Evolutionary conservation across 2,888 invertebrate species (phyloP).

Genomic region (Pyrrhia umbra): DNA sequence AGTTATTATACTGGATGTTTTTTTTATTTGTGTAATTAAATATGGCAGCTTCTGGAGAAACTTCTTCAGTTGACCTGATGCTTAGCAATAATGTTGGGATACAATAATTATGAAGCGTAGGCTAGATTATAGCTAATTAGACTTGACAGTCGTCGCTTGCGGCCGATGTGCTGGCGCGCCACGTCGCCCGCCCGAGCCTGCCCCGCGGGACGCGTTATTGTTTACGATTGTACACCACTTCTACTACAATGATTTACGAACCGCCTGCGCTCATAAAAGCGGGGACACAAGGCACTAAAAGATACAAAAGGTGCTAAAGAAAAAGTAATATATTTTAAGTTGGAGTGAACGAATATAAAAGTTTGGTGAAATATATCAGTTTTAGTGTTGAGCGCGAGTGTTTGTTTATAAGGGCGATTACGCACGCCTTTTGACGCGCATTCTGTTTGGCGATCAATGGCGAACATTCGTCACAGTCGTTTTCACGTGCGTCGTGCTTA

Average conservation of each 20-base stretch:
- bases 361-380: constrained; percentile 89
- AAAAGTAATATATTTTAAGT: constrained; percentile 89
- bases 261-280: constrained; percentile 87
- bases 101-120: constrained; percentile 23
- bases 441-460: constrained; percentile 67
- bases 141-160: constrained; percentile 30
- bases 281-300: constrained; percentile 89
- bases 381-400: constrained; percentile 86
- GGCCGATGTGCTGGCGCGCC: constrained; percentile 25
- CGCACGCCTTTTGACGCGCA: constrained; percentile 82
- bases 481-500: constrained; percentile 65
- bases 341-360: constrained; percentile 88
- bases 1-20: not conserved
- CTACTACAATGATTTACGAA: constrained; percentile 90
- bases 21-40: not conserved
- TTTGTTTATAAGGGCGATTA: constrained; percentile 88
- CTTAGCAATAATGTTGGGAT: not conserved
- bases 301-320: constrained; percentile 90
- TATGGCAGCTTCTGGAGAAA: not conserved
- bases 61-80: not conserved
- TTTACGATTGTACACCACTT: constrained; percentile 86
- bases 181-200: constrained; percentile 49
- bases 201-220: constrained; percentile 83
- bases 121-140: constrained; percentile 25
- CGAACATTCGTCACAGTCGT: constrained; percentile 75